A percentile compares a stretch with the other conserved stretches of the same genome.
Conservation (phyloP, 2,113 vertebrate genomes). For the Entomyzon cyanotis region DNA sequence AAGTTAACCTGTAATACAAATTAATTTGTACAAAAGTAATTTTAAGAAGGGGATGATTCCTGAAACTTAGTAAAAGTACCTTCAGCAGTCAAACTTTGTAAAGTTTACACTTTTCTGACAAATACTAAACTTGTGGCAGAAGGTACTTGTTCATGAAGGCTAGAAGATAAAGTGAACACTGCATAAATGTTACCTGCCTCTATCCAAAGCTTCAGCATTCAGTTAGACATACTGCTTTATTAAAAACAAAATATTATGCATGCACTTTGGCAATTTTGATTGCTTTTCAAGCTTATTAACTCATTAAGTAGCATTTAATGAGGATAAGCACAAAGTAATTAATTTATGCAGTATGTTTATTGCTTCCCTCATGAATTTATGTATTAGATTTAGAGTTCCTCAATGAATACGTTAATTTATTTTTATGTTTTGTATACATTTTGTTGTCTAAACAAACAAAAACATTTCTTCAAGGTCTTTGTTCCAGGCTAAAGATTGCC, state of each 20-base stretch:
- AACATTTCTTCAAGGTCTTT: background rate
- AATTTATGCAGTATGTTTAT: slow-evolving; percentile 21
- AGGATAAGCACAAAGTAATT: slow-evolving; percentile 1
- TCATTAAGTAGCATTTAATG: slow-evolving; percentile 13
- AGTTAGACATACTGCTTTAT: background rate
- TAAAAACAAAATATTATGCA: background rate
- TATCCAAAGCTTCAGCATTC: background rate
- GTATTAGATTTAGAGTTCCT: background rate
- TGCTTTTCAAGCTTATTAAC: background rate
- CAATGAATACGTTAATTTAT: background rate
- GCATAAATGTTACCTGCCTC: background rate
- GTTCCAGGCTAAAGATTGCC: background rate
- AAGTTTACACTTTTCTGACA: background rate
- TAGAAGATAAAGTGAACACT: background rate
- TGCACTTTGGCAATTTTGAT: background rate
- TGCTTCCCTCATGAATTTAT: slow-evolving; percentile 14
- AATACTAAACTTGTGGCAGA: background rate
- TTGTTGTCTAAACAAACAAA: background rate
- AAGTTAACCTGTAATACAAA: background rate
- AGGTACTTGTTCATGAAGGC: background rate
- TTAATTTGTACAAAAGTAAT: background rate
- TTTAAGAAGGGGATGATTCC: background rate
- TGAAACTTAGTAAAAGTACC: background rate
- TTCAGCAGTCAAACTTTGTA: background rate
- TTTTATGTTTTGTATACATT: background rate